phyloP scores from a whole-genome alignment of 2,113 vertebrate genomes.

The Stegastes partitus region DNA sequence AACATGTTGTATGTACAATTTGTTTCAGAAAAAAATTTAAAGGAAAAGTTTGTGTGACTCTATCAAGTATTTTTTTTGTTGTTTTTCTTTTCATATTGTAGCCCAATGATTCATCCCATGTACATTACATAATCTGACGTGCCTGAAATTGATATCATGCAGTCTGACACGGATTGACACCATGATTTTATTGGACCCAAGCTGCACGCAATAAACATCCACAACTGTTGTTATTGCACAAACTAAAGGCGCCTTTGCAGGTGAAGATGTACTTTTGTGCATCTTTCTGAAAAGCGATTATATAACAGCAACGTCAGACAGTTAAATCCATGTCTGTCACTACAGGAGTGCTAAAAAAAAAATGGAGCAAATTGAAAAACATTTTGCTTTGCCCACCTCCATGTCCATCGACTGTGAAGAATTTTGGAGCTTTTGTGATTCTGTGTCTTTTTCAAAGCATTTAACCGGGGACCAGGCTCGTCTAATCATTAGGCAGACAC shows the following conservation, averaged over 20 bases:
- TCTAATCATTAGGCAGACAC: constrained; percentile 29
- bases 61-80: background rate
- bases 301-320: background rate
- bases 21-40: too few relatives aligned
- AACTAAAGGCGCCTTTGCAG: background rate
- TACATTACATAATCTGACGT: background rate
- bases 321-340: background rate
- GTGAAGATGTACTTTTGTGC: constrained; percentile 1
- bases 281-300: background rate
- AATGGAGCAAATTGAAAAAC: background rate
- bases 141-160: background rate
- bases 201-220: too few relatives aligned
- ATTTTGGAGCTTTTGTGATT: background rate
- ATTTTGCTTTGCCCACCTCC: constrained; percentile 1
- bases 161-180: background rate
- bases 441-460: constrained; percentile 20
- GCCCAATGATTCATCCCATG: background rate
- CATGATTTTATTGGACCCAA: background rate
- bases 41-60: too few relatives aligned
- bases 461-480: constrained; percentile 10
- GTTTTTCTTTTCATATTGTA: background rate
- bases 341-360: background rate
- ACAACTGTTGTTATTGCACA: too few relatives aligned
- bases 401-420: background rate
- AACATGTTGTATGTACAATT: too few relatives aligned